Conservation (phyloP, 2,113 vertebrate species). For the Stomatorhinus ivindoensis region DNA sequence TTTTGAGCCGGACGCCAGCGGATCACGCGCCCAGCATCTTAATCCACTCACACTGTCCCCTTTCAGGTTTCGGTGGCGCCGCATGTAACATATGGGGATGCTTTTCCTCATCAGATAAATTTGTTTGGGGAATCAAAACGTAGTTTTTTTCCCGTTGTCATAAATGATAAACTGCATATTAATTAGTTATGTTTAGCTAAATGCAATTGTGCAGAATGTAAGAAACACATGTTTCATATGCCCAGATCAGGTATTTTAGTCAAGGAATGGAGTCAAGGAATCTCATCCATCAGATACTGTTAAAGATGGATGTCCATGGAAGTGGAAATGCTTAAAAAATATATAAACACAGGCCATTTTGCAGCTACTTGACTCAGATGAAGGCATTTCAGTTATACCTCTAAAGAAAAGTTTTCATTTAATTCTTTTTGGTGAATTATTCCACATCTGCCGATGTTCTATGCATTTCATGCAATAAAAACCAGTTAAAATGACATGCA, state of each 20-base stretch:
- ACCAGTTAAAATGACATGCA: not conserved
- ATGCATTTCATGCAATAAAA: not conserved
- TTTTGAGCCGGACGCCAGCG: not conserved
- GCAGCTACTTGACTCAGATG: not conserved
- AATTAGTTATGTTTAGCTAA: not conserved
- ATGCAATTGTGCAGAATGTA: not conserved
- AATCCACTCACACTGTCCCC: not conserved
- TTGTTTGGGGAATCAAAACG: not conserved
- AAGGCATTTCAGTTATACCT: not conserved
- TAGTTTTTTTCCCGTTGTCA: not conserved
- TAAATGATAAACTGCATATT: not conserved
- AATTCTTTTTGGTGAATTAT: not conserved
- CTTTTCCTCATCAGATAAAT: no score
- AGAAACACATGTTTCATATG: not conserved
- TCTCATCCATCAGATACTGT: not conserved
- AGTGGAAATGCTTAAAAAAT: not conserved
- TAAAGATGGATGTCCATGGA: not conserved
- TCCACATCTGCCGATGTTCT: not conserved
- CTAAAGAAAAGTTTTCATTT: not conserved
- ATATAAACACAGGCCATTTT: not conserved
- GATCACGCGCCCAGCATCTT: not conserved
- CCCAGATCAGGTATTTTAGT: not conserved
- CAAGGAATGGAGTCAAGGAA: not conserved
- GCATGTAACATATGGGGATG: not conserved
- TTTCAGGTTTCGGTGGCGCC: not conserved